A percentile compares a stretch with the other conserved stretches of the same genome.
Conservation (phyloP, 2,113 vertebrate species). For the Lepus europaeus region DNA sequence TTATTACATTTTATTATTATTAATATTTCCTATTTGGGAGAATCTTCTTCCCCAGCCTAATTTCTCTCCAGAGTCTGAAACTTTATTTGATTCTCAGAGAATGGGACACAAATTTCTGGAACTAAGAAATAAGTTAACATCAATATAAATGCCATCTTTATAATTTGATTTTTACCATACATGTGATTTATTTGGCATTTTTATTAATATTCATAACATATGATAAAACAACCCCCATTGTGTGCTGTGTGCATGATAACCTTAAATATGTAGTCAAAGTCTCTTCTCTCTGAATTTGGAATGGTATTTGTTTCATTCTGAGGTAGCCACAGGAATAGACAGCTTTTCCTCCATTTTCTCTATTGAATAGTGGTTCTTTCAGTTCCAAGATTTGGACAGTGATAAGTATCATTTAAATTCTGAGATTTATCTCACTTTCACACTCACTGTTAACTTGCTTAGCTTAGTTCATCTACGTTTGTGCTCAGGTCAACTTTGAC, state of each 20-base stretch:
- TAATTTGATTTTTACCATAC: background rate
- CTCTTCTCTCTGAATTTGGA: background rate
- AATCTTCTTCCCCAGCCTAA: background rate
- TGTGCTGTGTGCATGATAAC: background rate
- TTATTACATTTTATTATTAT: no score
- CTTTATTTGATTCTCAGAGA: background rate
- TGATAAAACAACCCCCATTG: background rate
- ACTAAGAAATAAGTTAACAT: conserved; percentile 14
- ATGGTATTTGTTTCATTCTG: conserved; percentile 1
- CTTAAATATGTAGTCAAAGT: background rate
- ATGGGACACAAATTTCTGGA: background rate
- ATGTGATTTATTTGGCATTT: background rate
- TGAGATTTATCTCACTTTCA: conserved; percentile 36
- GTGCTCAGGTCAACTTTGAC: conserved; percentile 63
- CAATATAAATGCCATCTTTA: background rate
- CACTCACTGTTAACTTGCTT: conserved; percentile 60
- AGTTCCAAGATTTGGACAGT: background rate
- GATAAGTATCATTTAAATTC: conserved; percentile 24
- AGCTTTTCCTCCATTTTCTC: background rate
- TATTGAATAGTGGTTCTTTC: background rate
- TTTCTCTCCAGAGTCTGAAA: background rate
- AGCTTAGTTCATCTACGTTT: conserved; percentile 78
- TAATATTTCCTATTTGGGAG: background rate
- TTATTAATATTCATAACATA: conserved; percentile 1
- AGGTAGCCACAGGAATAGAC: background rate